Evolutionary conservation across 2,797 vertebrate species (phyloP).

Genomic region (Acomys russatus): DNA sequence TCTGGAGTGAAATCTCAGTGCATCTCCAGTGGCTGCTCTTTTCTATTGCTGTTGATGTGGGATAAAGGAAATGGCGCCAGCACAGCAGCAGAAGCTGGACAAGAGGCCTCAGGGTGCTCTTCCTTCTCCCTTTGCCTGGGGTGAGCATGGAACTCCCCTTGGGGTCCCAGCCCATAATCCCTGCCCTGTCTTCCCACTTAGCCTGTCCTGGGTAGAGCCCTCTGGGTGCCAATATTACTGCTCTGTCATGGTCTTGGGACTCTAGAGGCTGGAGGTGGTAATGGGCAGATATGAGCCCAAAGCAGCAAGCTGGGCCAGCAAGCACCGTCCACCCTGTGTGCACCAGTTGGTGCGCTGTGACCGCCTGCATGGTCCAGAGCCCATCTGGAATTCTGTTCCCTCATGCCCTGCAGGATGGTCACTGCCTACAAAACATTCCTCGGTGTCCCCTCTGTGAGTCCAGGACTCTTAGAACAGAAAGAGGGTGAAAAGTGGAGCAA

Average conservation of each 20-base stretch:
- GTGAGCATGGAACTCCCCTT: neutral
- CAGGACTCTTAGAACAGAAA: conserved; percentile 11
- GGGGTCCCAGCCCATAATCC: neutral
- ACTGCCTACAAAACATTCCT: conserved; percentile 30
- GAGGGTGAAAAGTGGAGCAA: neutral
- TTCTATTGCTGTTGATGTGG: conserved; percentile 52
- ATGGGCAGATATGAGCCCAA: neutral
- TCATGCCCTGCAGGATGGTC: neutral
- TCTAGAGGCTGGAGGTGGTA: neutral
- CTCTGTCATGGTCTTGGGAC: neutral
- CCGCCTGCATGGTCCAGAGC: neutral
- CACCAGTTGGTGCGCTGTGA: neutral
- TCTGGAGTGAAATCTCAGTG: conserved; percentile 7
- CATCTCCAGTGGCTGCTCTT: neutral
- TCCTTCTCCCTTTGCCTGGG: neutral
- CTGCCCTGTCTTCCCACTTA: neutral
- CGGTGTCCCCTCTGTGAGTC: neutral
- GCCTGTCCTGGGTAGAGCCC: neutral
- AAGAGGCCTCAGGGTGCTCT: neutral
- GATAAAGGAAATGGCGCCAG: conserved; percentile 22
- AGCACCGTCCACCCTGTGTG: neutral
- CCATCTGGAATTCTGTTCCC: neutral
- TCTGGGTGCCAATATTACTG: conserved; percentile 6
- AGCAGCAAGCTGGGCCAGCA: neutral
- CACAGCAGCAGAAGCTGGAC: neutral